Percentiles rank a stretch among this genome's conserved stretches.
phyloP scores from a whole-genome alignment of 2,113 vertebrate species.

The Gambusia affinis region DNA sequence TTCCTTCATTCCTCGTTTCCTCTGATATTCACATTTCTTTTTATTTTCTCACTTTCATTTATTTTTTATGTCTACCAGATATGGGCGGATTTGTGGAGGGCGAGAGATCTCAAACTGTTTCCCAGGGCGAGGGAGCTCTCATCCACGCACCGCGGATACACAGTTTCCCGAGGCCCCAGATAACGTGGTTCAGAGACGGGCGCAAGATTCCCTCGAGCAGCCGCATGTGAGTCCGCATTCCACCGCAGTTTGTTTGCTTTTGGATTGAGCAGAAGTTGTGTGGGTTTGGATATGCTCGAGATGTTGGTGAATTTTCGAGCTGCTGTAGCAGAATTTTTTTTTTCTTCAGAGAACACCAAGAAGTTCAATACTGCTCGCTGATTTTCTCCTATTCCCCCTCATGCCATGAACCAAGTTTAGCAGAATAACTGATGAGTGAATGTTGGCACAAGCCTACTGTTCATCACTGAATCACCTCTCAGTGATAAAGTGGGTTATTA shows the following conservation, averaged over 20 bases:
- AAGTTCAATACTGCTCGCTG: constrained; percentile 57
- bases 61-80: constrained; percentile 75
- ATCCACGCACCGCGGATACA: constrained; percentile 88
- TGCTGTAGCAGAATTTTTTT: constrained; percentile 33
- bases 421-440: constrained; percentile 63
- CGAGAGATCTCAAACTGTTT: constrained; percentile 86
- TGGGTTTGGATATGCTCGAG: constrained; percentile 13
- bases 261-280: neutral
- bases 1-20: constrained; percentile 6
- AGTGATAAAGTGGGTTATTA: constrained; percentile 77
- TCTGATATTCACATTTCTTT: neutral
- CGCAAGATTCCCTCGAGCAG: constrained; percentile 98
- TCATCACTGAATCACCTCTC: constrained; percentile 70
- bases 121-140: constrained; percentile 91
- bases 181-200: constrained; percentile 98
- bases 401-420: constrained; percentile 45
- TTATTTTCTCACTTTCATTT: constrained; percentile 12
- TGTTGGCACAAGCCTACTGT: constrained; percentile 50
- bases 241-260: constrained; percentile 2
- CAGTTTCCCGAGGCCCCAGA: constrained; percentile 96
- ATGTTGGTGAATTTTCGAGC: constrained; percentile 20
- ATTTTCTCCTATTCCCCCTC: constrained; percentile 45
- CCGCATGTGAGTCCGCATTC: constrained; percentile 87
- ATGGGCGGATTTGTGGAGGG: constrained; percentile 94
- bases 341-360: constrained; percentile 43